Evolutionary conservation across 1,140 invertebrate species (phyloP).

Genomic region (Magallana gigas): DNA sequence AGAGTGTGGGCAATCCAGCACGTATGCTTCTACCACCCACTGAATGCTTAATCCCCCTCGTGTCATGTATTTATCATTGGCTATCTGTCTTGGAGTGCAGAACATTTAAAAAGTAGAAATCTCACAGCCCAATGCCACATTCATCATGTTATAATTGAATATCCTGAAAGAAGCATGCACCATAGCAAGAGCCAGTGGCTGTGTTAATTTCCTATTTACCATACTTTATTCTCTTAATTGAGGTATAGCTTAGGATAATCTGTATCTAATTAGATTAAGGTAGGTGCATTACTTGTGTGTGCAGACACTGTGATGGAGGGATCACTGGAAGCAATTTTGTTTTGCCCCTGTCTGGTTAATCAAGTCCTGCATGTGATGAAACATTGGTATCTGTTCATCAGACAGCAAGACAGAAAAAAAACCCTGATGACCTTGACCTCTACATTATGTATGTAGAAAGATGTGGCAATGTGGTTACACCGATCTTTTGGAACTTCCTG

Average conservation of each 20-base stretch:
- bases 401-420: constrained; percentile 10
- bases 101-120: constrained; percentile 24
- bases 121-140: not conserved
- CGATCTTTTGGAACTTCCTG: constrained; percentile 21
- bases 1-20: constrained; percentile 18
- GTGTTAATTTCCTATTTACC: constrained; percentile 18
- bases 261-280: constrained; percentile 36
- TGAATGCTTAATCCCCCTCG: constrained; percentile 9
- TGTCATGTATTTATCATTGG: constrained; percentile 20
- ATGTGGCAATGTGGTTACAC: constrained; percentile 9
- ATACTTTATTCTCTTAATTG: constrained; percentile 27
- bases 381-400: constrained; percentile 26
- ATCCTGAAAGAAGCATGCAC: not conserved
- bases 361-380: constrained; percentile 21
- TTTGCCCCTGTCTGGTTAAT: constrained; percentile 13
- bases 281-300: constrained; percentile 21
- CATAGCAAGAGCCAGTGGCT: not conserved
- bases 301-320: constrained; percentile 9
- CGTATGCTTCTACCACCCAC: constrained; percentile 4
- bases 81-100: constrained; percentile 7
- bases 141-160: not conserved
- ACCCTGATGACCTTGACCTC: not conserved
- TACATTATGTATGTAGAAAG: constrained; percentile 4
- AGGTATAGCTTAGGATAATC: constrained; percentile 17
- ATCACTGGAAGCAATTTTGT: constrained; percentile 9